phyloP scores from a whole-genome alignment of 2,113 vertebrate species.

The Neolamprologus sp. region DNA sequence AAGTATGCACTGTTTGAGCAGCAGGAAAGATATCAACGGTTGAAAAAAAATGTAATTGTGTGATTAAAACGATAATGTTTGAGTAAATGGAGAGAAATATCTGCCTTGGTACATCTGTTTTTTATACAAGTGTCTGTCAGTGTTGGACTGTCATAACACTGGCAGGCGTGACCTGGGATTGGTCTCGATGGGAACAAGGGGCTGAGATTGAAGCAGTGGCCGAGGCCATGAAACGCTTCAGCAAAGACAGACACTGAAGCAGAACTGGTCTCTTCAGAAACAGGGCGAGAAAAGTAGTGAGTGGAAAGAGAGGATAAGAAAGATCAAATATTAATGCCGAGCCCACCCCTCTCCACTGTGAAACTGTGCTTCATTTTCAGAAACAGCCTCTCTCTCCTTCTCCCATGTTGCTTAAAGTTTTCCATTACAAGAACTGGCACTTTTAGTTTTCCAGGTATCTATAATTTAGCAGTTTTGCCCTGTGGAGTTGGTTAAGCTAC shows the following conservation, averaged over 20 bases:
- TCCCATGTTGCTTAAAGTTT: not conserved
- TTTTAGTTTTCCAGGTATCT: slow-evolving; percentile 15
- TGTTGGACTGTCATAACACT: not conserved
- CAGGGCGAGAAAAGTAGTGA: not conserved
- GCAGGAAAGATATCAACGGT: not conserved
- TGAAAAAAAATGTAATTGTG: not conserved
- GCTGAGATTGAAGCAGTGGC: not conserved
- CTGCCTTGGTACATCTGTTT: not conserved
- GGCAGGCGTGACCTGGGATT: slow-evolving; percentile 16
- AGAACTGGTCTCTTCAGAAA: slow-evolving; percentile 7
- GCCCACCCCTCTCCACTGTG: not conserved
- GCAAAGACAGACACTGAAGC: not conserved
- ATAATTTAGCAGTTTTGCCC: slow-evolving; percentile 40
- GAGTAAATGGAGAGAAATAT: not conserved
- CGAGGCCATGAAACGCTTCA: not conserved
- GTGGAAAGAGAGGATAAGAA: not conserved
- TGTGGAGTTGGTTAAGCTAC: not conserved
- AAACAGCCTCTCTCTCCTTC: not conserved
- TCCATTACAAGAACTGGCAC: slow-evolving; percentile 30
- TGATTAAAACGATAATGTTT: not conserved
- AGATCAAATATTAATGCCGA: slow-evolving; percentile 18
- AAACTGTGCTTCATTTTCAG: not conserved
- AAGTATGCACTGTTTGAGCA: not conserved
- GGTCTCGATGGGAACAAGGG: not conserved
- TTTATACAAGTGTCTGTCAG: not conserved